A percentile compares a stretch with the other conserved stretches of the same genome.
Conservation (phyloP, 1,140 invertebrate genomes). For the Drosophila santomea region DNA sequence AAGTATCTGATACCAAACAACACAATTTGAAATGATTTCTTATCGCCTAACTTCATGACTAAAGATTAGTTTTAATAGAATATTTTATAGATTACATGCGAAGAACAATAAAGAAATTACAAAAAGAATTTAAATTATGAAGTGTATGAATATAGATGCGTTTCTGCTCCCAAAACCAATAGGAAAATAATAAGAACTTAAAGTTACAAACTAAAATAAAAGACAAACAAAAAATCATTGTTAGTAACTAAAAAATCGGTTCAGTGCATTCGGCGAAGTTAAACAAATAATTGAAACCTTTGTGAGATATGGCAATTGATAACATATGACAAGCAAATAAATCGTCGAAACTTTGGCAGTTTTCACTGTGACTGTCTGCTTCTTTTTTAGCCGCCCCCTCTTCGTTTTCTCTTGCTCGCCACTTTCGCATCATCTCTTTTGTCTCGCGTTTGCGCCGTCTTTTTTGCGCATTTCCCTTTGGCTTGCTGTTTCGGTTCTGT, state of each 20-base stretch:
- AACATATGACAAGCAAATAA: background rate
- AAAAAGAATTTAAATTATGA: background rate
- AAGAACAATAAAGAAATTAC: too few species aligned
- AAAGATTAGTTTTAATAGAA: too few species aligned
- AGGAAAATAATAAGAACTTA: too few species aligned
- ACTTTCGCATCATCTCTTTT: slow-evolving; percentile 67
- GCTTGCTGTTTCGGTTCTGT: slow-evolving; percentile 55
- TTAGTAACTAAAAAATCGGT: too few species aligned
- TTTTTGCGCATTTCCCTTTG: slow-evolving; percentile 74
- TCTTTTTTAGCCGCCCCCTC: slow-evolving; percentile 10
- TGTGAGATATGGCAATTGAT: too few species aligned
- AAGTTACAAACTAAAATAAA: background rate
- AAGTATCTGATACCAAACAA: too few species aligned
- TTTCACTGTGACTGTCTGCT: slow-evolving; percentile 14
- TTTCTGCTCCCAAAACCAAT: too few species aligned
- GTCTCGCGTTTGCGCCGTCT: slow-evolving; percentile 79
- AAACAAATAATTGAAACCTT: background rate
- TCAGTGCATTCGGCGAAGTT: background rate
- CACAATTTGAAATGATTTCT: background rate
- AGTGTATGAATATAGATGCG: background rate
- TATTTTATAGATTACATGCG: too few species aligned
- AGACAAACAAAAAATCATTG: too few species aligned
- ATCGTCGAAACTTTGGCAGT: background rate
- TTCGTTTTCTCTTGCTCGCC: slow-evolving; percentile 19
- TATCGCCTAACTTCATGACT: too few species aligned